Base-by-base conservation (phyloP, 2,888 invertebrate species). In the Caradrina clavipalpis region DNA sequence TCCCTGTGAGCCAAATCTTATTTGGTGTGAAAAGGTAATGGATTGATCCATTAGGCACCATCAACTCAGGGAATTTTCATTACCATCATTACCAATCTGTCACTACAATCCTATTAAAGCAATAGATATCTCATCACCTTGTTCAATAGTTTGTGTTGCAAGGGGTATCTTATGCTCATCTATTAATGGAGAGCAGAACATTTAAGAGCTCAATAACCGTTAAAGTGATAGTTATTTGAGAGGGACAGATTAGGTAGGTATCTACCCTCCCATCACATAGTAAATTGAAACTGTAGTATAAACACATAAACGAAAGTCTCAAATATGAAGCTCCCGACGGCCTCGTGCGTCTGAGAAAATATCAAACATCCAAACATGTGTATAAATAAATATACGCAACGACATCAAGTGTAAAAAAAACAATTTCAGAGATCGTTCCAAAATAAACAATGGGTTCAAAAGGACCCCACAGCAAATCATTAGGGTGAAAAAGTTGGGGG, bases 401-500 rank as follows among this genome's bases (percentile, higher is more conserved):
- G 71, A 76, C 73, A 78, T 76, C 78, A 81, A 82, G 73, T 80
- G 70, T 85, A 87, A 84, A 84, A 86, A 84, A 86, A 82, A 85
- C 85, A 84, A 88, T 84, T 86, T 82, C 83, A 82, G 81, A 86
- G 86, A 87, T 82, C 81, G 86, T 82, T 88, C 83, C 84, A 88
- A 90, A 91, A 87, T 89, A 92, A 92, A 92, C 91, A 92, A 92
- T 90, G 90, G 90, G 86, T 88, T 85, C 88, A 88, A 86, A 89
- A 88, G 85, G 73, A 89, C 92, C 92, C 90, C 87, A 86, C 78
- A 88, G 88, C 89, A 89, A 83, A 91, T 91, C 87, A 89, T 92
- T 92, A 92, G 90, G 90, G 89, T 87, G 87, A 90, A 92, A 91
- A 90, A 85, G 82, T 85, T 81, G 79, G 89, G 91, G 89, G 88